Evolutionary conservation across 2,113 vertebrate genomes (phyloP), one percentile per base, ranked within the genome.

Genomic region (Rhinopomastus cyanomelas): DNA sequence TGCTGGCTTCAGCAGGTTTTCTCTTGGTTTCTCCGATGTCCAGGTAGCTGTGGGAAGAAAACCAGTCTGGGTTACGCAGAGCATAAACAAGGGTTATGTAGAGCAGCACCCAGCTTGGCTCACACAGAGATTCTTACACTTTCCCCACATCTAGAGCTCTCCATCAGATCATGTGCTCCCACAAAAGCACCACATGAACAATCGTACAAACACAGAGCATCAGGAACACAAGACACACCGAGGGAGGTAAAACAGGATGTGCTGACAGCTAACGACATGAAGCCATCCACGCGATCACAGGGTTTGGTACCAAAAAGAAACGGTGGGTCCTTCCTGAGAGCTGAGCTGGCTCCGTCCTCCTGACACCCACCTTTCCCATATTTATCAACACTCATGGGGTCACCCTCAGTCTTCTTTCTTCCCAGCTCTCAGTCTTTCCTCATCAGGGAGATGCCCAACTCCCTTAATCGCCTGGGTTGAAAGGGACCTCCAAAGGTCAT

Each of bases 11-110:
- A 23, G 97, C 90, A 85, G 97, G 93, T 92, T 96, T 98, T 96
- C 98, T 99, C 97, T 98, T 99, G 89, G 96, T 98, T 61, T 98
- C 97, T 42, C 98, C 98, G 69, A 99, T 99, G 84, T 99, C 98
- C 90, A 98, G 95, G 96, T 99, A 99, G 95, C 99, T 99, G 82
- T 11, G 87, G 85, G 15, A 85, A 82, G 37, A 80, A 85, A 90
- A 78, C 64, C 6, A 42, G 37, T 32, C 88, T n/a, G 73, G 11
- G 73, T 81, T 81, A 93, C 25, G 34, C 42, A 34, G 42, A 88
- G 48, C 11, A 84, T 69, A 39, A 82, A 16, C 84, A 57, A 51
- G 74, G 15, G 15, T 42, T n/a, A 93, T 26, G 36, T 48, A 34
- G 42, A 88, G 48, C 11, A 84, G 72, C 44, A 82, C 16, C 84